phyloP scores from a whole-genome alignment of 2,888 invertebrate species.

The Trypoxylon attenuatum region DNA sequence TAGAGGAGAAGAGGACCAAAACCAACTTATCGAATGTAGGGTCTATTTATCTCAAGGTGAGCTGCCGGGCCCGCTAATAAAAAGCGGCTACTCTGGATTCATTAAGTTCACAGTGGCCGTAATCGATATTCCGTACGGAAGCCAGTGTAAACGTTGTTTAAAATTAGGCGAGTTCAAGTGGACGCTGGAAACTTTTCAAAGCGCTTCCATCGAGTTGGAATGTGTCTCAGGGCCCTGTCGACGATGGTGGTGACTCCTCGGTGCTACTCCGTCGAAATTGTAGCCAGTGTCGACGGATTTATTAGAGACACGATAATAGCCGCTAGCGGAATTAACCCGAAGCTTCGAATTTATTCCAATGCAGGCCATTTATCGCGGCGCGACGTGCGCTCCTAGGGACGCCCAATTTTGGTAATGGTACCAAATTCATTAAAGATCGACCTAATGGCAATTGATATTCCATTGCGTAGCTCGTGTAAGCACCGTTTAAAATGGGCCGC shows the following conservation, averaged over 20 bases:
- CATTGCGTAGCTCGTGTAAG: constrained; percentile 8
- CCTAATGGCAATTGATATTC: constrained; percentile 24
- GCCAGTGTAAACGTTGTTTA: constrained; percentile 11
- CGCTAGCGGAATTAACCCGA: constrained; percentile 6
- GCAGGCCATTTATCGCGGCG: background rate
- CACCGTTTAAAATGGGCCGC: constrained; percentile 11
- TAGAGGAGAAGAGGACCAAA: constrained; percentile 15
- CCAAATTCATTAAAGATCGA: constrained; percentile 12
- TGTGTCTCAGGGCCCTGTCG: too few species aligned
- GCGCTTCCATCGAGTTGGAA: too few species aligned
- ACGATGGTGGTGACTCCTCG: too few species aligned
- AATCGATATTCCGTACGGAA: constrained; percentile 24
- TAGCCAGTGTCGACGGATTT: too few species aligned
- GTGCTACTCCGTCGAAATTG: too few species aligned
- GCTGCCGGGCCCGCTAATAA: constrained; percentile 16
- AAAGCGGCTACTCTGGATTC: constrained; percentile 20
- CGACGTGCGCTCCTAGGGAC: background rate
- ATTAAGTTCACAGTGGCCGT: constrained; percentile 1
- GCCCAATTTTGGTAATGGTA: constrained; percentile 1
- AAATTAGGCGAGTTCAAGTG: constrained; percentile 16
- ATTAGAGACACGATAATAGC: constrained; percentile 6
- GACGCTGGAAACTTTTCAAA: constrained; percentile 20
- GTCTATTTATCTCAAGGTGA: constrained; percentile 13
- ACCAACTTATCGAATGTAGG: constrained; percentile 11
- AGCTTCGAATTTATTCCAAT: background rate